Evolutionary conservation across 2,888 invertebrate genomes (phyloP), one percentile per base, ranked within the genome.

Genomic region (Colletes collaris): DNA sequence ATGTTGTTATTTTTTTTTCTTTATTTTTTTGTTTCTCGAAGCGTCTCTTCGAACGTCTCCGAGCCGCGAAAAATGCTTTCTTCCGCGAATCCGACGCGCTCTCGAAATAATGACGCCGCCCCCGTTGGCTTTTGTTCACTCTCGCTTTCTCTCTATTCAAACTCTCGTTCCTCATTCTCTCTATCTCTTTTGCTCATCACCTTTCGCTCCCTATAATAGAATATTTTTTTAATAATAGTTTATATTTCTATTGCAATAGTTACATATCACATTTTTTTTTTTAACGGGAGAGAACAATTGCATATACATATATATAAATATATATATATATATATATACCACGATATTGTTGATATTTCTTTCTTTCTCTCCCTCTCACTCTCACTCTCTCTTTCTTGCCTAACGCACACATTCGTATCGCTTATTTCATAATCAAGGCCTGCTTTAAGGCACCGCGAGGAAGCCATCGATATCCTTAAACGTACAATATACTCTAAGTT

Each of bases 171-270:
- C 65, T 4, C 64, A 59, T 59, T 19, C n/a, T 35, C 27, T 53
- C 59, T 62, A 37, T 52, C 50, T 52, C 70, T 27, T 49, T 10
- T 59, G 13, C 67, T 27, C 10, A 11, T 46, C 63, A 59, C 58
- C 71, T 52, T 56, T 8, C 74, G 53, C 82, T 77, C 65, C 62
- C 68, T 80, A 83, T 83, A 77, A 86, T 85, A 88, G 77, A 76
- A 81, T 85, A 82, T 85, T 70, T 77, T 77, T 74, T 74, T 79
- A 84, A 84, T 87, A 86, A 86, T 89, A 87, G 86, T 89, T 87
- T 86, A 89, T 88, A 90, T 89, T 89, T 91, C 91, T 90, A 91
- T 91, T 91, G 91, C 90, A 91, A 91, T 89, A 90, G 89, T 90
- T 90, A 90, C 89, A 91, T 91, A 91, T 91, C 91, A 91, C 90